Evolutionary conservation across 2,113 vertebrate genomes (phyloP), one percentile per base, ranked within the genome.

Genomic region (Phylloscopus trochilus): DNA sequence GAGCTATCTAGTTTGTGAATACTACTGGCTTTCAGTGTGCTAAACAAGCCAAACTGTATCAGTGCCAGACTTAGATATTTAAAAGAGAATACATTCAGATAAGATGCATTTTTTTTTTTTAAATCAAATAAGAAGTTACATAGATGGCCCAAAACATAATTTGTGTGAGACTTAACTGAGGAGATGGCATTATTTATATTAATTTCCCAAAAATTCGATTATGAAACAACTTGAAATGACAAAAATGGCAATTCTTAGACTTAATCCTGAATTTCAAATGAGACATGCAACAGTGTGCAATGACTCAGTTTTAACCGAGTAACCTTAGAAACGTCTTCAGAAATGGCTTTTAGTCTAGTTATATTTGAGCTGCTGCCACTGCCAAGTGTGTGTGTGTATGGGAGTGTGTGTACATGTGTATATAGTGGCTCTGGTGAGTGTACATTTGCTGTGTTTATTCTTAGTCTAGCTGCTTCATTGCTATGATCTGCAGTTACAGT

Each of bases 271-370:
- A 84, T 93, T 86, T 89, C 76, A 93, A 69, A 53, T 58, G 43
- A 90, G 68, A 55, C 16, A 12, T 88, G 79, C 72, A 95, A 49
- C 77, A 95, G 83, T 10, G 33, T 67, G 35, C 60, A 52, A 1
- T 93, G 90, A 90, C 85, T 97, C 90, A 94, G 73, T 90, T 91
- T 96, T 96, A 96, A 90, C 88, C 62, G 16, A 95, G 83, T 96
- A 92, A 92, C 93, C 92, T 87, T 96, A 96, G 93, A 95, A 95
- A 92, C 89, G 22, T 92, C 88, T 94, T 86, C 79, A 88, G 92
- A 84, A 86, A 72, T 33, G 85, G 58, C 49, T 72, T 93, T 90
- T 62, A 75, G 79, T 83, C 39, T 74, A 30, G 79, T 91, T 91
- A 59, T 28, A 49, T 87, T 91, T 83, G 75, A 94, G 58, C 63